Evolutionary conservation across 2,797 vertebrate genomes (phyloP), one percentile per base, ranked within the genome.

Genomic region (Picus viridis): DNA sequence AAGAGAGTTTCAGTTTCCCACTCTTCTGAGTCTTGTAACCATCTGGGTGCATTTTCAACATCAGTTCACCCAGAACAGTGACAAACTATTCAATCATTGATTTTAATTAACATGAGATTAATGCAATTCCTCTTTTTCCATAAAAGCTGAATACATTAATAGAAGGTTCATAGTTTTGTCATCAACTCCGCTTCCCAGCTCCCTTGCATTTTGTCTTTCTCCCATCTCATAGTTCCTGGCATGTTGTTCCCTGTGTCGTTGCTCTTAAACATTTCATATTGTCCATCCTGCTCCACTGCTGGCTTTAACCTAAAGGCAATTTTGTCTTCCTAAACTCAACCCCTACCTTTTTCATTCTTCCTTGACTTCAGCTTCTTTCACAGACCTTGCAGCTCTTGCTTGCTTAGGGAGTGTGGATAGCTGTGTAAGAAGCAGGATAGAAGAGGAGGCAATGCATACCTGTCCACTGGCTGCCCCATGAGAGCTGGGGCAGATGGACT

Each of bases 191-290:
- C 29, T 32, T 68, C 59, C 23, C 53, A 57, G 2, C 30, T 65
- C 20, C 32, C 30, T 43, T 49, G 6, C 24, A 7, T 83, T 77
- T 88, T 70, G 41, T 36, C 43, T 26, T 83, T 80, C 47, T 78
- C 34, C 26, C 14, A 57, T 45, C 43, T 63, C 4, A 0, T 34
- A 22, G 56, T 62, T n/a, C 18, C 75, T 89, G 41, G 13, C n/a
- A 20, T 32, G 7, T 30, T 32, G 11, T 57, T 78, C 23, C 23
- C 13, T 3, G 1, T 30, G 23, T 29, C 30, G 5, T 15, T 32
- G 9, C 20, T 68, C 56, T 84, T 67, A 36, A 11, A 16, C 7
- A 10, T 72, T 70, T 69, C 22, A 8, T 0, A 0, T 80, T 45
- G 81, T 45, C 20, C 36, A 15, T 70, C 41, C 57, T 51, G 15